These are phyloP conservation scores for Tamandua tetradactyla DNA, from an alignment of 2,797 vertebrate species.

Conservation along the genomic window DNA sequence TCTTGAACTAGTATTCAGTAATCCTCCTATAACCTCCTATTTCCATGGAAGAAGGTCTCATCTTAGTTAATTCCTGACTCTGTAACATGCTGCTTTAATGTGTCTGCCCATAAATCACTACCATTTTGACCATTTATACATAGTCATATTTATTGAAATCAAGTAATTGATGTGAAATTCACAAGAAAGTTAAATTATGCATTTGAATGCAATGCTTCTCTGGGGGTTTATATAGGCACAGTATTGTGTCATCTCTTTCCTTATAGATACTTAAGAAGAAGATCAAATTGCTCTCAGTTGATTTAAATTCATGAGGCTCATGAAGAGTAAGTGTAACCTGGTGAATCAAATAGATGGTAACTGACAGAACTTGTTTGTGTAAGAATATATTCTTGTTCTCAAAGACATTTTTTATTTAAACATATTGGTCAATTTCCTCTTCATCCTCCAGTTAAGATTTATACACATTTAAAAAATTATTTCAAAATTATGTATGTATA, in stretches of 20 bases:
- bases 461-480: not conserved
- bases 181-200: not conserved
- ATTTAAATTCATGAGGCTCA: not conserved
- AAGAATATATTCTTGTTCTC: not conserved
- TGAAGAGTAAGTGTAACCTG: not conserved
- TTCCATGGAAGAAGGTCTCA: no score
- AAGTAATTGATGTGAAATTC: not conserved
- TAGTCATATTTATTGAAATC: no score
- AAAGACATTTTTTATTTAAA: constrained; percentile 53
- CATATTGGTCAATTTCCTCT: not conserved
- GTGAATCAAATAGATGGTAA: not conserved
- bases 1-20: no score
- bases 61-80: no score
- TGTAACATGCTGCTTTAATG: no score
- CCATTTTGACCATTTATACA: no score
- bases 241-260: not conserved
- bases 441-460: not conserved
- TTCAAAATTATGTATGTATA: not conserved
- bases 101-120: no score
- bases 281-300: not conserved
- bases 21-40: no score
- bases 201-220: not conserved
- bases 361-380: not conserved
- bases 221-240: not conserved
- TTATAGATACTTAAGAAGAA: not conserved